A percentile compares a stretch with the other conserved stretches of the same genome.
phyloP scores from a whole-genome alignment of 2,113 vertebrate species.

The Melanerpes aurifrons region DNA sequence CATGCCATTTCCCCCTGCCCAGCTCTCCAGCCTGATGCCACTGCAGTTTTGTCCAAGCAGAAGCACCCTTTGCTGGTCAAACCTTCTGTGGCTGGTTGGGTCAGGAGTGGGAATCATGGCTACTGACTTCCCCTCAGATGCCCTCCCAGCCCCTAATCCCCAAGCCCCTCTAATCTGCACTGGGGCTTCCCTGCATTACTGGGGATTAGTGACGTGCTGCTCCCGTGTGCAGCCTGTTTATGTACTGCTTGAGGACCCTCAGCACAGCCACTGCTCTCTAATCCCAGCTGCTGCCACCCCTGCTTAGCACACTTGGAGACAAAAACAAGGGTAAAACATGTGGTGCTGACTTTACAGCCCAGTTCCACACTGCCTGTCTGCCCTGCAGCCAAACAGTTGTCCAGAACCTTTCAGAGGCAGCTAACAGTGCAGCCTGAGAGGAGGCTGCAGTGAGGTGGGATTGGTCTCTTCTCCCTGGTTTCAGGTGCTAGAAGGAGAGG shows the following conservation, averaged over 20 bases:
- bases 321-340: neutral
- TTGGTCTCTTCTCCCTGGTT: too few species aligned
- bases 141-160: slow-evolving; percentile 46
- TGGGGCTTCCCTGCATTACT: slow-evolving; percentile 59
- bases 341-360: neutral
- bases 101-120: neutral
- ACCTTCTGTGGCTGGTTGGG: neutral
- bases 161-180: slow-evolving; percentile 52
- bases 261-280: neutral
- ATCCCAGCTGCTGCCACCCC: neutral
- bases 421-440: too few species aligned
- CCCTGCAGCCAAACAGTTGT: neutral
- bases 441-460: too few species aligned
- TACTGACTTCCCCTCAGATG: slow-evolving; percentile 44
- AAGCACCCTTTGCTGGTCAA: neutral
- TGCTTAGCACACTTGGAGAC: neutral
- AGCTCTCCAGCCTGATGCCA: neutral
- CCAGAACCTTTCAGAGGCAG: neutral
- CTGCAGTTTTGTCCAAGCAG: neutral
- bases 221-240: neutral
- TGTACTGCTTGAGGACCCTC: slow-evolving; percentile 1
- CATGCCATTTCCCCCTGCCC: too few species aligned
- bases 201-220: slow-evolving; percentile 52
- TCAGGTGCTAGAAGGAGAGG: too few species aligned
- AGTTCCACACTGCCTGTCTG: neutral